Evolutionary conservation across 2,888 invertebrate genomes (phyloP).

Genomic region (Ectobius pallidus): DNA sequence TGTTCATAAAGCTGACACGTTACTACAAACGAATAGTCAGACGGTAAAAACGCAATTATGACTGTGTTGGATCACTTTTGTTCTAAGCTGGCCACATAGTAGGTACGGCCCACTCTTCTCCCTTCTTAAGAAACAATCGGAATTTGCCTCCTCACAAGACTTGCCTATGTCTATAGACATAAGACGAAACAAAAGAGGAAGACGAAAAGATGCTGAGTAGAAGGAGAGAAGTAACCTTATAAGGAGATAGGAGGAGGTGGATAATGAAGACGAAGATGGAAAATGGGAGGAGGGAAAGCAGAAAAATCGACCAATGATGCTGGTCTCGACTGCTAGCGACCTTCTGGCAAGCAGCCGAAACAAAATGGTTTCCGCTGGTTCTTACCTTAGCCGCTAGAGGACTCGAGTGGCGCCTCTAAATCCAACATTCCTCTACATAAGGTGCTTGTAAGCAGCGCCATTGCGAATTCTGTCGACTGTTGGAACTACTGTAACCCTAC

Average conservation of each 20-base stretch:
- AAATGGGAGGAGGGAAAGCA: constrained; percentile 12
- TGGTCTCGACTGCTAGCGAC: constrained; percentile 46
- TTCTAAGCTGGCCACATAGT: neutral
- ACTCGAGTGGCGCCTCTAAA: constrained; percentile 46
- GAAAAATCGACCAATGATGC: constrained; percentile 32
- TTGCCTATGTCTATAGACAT: constrained; percentile 19
- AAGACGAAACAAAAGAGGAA: constrained; percentile 21
- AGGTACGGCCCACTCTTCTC: neutral
- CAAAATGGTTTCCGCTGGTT: constrained; percentile 64
- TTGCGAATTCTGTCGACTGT: neutral
- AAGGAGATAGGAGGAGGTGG: constrained; percentile 24
- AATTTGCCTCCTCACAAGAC: constrained; percentile 20
- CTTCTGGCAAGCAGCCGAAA: constrained; percentile 60
- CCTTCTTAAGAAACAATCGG: constrained; percentile 26
- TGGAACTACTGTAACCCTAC: too few species aligned
- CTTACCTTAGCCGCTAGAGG: constrained; percentile 54
- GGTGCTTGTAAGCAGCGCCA: neutral
- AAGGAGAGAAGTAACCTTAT: constrained; percentile 21
- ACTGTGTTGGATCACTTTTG: neutral
- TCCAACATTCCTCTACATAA: constrained; percentile 3
- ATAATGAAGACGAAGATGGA: constrained; percentile 23
- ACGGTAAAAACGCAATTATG: neutral
- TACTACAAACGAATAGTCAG: too few species aligned
- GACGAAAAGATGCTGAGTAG: constrained; percentile 18
- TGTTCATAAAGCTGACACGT: too few species aligned